These are phyloP conservation scores for Trichogramma dendrolimi DNA, from an alignment of 2,888 invertebrate genomes.

Conservation along the genomic window DNA sequence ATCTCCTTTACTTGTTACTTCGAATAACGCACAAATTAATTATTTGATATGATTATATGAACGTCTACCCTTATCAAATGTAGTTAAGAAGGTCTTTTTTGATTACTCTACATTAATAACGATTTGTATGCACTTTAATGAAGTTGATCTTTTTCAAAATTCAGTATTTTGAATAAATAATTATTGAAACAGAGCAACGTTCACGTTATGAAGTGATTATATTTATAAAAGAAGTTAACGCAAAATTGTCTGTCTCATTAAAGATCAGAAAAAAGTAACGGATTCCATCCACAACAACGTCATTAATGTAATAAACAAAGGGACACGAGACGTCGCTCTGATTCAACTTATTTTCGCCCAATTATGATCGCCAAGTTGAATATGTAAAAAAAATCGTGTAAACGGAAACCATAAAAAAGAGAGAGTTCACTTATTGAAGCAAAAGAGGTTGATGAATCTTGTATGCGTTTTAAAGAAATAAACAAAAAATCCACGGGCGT, in stretches of 20 bases:
- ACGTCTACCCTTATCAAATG: too few species aligned
- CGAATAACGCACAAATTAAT: too few species aligned
- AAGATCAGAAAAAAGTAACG: constrained; percentile 35
- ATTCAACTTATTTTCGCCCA: constrained; percentile 36
- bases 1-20: too few species aligned
- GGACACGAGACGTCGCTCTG: constrained; percentile 38
- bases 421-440: constrained; percentile 2
- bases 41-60: too few species aligned
- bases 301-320: neutral
- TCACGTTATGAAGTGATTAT: too few species aligned
- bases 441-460: constrained; percentile 22
- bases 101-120: too few species aligned
- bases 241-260: constrained; percentile 28
- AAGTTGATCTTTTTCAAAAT: too few species aligned
- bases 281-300: constrained; percentile 43
- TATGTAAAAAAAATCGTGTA: constrained; percentile 8
- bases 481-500: neutral
- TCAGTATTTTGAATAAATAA: too few species aligned
- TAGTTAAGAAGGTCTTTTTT: too few species aligned
- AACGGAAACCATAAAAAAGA: neutral
- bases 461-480: constrained; percentile 22
- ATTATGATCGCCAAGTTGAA: constrained; percentile 25
- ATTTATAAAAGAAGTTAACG: too few species aligned
- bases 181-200: too few species aligned
- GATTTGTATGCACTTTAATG: too few species aligned